A percentile compares a stretch with the other conserved stretches of the same genome.
Evolutionary conservation across 2,113 vertebrate species (phyloP).

Genomic region (Pycnonotus jocosus): DNA sequence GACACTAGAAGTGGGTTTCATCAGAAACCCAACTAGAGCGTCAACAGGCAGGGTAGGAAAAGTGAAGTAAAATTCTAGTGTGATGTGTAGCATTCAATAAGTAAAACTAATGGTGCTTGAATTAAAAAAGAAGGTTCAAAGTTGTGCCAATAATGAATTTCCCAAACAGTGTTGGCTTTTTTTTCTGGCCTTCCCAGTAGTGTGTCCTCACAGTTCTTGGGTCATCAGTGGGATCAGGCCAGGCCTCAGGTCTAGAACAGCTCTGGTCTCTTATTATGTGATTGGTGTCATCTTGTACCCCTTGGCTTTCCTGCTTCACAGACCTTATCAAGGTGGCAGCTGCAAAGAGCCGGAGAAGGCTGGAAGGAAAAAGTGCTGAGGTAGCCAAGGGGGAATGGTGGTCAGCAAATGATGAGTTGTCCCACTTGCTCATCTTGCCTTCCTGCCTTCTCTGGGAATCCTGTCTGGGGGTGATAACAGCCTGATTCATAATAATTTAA

Average conservation of each 20-base stretch:
- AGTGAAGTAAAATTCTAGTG: background rate
- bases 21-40: background rate
- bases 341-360: background rate
- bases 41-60: background rate
- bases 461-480: background rate
- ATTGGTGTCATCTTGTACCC: background rate
- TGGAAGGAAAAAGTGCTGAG: background rate
- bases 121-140: background rate
- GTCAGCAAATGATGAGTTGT: background rate
- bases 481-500: background rate
- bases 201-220: background rate
- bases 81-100: background rate
- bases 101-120: background rate
- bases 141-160: background rate
- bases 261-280: background rate
- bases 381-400: background rate
- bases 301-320: background rate
- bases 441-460: background rate
- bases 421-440: background rate
- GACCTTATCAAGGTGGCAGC: background rate
- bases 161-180: background rate
- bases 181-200: background rate
- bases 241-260: background rate
- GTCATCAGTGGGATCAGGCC: background rate
- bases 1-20: background rate